These are phyloP conservation scores for Gallinago paraguaiae DNA, from an alignment of 2,113 vertebrate genomes.

Conservation along the genomic window DNA sequence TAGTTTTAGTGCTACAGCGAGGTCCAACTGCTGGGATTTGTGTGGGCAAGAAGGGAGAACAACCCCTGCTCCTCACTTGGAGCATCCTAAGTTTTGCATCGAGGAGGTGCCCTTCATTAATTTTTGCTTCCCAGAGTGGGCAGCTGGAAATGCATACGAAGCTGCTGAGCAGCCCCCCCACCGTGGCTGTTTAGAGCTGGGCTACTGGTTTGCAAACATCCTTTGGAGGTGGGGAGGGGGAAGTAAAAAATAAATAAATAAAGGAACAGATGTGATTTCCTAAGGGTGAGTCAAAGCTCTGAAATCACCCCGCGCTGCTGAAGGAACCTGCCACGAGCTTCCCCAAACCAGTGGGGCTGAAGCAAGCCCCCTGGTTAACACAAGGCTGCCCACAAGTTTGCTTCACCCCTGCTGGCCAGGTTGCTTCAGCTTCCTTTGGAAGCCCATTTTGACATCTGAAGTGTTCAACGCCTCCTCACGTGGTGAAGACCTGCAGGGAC, in stretches of 20 bases:
- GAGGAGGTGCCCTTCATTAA: fast-evolving
- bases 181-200: fast-evolving
- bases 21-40: fast-evolving
- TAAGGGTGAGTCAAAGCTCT: not conserved
- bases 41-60: fast-evolving
- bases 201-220: not conserved
- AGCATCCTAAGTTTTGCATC: fast-evolving
- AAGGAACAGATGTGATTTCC: not conserved
- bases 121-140: fast-evolving
- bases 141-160: fast-evolving
- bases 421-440: slow-evolving; percentile 27
- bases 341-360: not conserved
- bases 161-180: not conserved
- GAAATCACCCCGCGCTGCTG: not conserved
- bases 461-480: fast-evolving
- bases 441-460: not conserved
- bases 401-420: not conserved
- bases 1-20: not conserved
- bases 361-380: not conserved
- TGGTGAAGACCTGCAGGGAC: not conserved
- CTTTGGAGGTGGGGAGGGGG: not conserved
- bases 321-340: slow-evolving; percentile 2
- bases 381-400: not conserved
- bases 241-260: too few relatives aligned
- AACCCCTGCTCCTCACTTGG: too few relatives aligned